phyloP scores from a whole-genome alignment of 2,797 vertebrate genomes.

The Trachops cirrhosus region DNA sequence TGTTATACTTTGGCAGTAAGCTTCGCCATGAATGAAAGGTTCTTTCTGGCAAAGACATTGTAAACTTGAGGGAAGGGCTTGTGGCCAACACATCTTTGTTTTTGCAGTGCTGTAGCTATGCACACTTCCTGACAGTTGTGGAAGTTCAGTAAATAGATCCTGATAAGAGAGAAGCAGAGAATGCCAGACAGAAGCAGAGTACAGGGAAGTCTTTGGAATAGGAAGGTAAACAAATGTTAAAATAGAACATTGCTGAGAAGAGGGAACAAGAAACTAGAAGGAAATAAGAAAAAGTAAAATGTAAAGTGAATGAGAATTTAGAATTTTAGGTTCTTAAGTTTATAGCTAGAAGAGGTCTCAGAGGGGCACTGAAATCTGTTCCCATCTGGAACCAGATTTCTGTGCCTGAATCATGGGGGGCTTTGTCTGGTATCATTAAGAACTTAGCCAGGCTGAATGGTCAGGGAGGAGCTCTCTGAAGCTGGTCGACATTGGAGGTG shows the following conservation, averaged over 20 bases:
- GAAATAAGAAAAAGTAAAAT: neutral
- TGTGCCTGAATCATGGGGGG: neutral
- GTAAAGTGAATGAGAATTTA: neutral
- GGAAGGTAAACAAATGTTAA: neutral
- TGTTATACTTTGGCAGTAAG: neutral
- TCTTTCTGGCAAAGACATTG: conserved; percentile 38
- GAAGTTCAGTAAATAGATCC: neutral
- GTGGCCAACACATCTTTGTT: conserved; percentile 30
- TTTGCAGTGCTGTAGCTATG: neutral
- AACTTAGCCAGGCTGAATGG: neutral
- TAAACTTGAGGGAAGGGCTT: conserved; percentile 11
- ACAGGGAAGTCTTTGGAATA: neutral
- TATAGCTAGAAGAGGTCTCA: neutral
- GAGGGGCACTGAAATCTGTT: neutral
- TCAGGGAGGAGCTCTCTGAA: neutral
- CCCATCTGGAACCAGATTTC: neutral
- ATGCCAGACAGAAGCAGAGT: neutral
- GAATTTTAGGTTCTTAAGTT: conserved; percentile 16
- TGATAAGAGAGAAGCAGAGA: neutral
- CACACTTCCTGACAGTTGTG: neutral
- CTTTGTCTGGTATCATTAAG: neutral
- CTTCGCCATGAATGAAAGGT: neutral
- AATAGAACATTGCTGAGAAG: neutral
- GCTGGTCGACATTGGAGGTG: neutral
- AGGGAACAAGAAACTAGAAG: neutral